Evolutionary conservation across 1,140 invertebrate genomes (phyloP).

Genomic region (Bombus superbus): DNA sequence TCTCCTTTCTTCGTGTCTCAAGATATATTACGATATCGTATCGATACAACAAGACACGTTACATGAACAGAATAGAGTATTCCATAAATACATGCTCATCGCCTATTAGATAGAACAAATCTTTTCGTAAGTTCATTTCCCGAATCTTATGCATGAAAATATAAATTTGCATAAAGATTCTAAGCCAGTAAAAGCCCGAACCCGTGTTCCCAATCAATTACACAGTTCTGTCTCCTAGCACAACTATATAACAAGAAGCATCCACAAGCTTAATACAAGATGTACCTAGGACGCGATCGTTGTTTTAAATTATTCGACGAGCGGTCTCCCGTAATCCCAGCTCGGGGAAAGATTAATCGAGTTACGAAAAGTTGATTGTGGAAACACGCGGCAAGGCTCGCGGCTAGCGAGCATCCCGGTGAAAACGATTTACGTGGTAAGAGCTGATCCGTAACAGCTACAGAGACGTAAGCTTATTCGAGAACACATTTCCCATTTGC

Average conservation of each 20-base stretch:
- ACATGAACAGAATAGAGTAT: too few relatives aligned
- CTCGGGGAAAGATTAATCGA: slow-evolving; percentile 52
- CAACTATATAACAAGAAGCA: background rate
- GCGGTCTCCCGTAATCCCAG: background rate
- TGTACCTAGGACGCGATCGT: background rate
- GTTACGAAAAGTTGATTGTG: slow-evolving; percentile 56
- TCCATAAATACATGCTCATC: too few relatives aligned
- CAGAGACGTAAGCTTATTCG: slow-evolving; percentile 68
- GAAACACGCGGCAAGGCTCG: slow-evolving; percentile 4
- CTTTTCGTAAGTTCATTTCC: too few relatives aligned
- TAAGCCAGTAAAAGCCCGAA: too few relatives aligned
- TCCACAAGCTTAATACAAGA: background rate
- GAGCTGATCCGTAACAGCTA: slow-evolving; percentile 68
- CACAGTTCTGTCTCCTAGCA: too few relatives aligned
- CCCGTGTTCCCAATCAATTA: too few relatives aligned
- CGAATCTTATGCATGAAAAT: too few relatives aligned
- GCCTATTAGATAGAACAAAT: too few relatives aligned
- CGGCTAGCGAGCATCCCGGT: background rate
- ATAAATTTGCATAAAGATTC: too few relatives aligned
- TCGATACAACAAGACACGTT: too few relatives aligned
- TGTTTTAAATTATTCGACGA: slow-evolving; percentile 16
- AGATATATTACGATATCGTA: too few relatives aligned
- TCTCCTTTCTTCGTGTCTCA: too few relatives aligned
- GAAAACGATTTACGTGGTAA: slow-evolving; percentile 66
- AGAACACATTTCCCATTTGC: slow-evolving; percentile 70